Evolutionary conservation across 2,113 vertebrate species (phyloP).

Genomic region (Xerus inauris): DNA sequence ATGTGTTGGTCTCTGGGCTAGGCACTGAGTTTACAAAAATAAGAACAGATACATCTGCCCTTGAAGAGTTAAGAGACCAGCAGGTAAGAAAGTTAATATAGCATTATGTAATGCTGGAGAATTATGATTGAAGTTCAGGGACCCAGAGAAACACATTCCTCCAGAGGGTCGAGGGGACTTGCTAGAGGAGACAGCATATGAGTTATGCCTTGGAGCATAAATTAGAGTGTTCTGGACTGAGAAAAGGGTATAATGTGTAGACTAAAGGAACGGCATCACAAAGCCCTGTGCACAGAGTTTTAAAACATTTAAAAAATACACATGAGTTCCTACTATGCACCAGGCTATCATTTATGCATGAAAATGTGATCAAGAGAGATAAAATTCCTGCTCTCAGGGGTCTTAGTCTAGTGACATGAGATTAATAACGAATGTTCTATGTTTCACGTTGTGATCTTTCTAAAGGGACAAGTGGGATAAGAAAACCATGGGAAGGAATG

Average conservation of each 20-base stretch:
- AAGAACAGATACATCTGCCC: neutral
- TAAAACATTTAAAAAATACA: neutral
- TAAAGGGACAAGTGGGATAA: neutral
- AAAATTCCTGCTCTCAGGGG: neutral
- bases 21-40: neutral
- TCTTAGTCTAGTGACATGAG: neutral
- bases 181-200: neutral
- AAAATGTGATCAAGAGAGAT: neutral
- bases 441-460: neutral
- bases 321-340: too few relatives aligned
- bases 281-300: neutral
- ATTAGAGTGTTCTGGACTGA: neutral
- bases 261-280: neutral
- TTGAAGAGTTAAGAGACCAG: too few relatives aligned
- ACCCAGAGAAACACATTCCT: neutral
- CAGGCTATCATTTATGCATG: neutral
- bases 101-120: neutral
- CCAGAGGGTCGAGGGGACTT: neutral
- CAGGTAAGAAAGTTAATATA: neutral
- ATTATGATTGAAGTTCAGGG: neutral
- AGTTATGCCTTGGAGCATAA: neutral
- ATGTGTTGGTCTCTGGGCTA: neutral
- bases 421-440: neutral
- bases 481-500: neutral
- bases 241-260: neutral